phyloP scores from a whole-genome alignment of 1,140 invertebrate species.

The Thaumetopoea pityocampa region DNA sequence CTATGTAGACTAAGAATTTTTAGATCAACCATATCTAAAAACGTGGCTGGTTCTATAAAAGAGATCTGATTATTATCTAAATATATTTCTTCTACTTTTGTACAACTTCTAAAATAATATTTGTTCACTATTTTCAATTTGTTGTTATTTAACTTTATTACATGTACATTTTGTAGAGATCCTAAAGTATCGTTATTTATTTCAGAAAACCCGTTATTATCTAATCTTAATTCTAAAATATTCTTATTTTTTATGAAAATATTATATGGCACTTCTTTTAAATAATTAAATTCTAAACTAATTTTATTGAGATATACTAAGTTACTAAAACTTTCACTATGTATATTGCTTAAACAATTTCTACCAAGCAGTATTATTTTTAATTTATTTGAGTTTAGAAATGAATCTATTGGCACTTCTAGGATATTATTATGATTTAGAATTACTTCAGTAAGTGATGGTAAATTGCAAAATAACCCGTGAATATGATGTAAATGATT shows the following conservation, averaged over 20 bases:
- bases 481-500: slow-evolving; percentile 92
- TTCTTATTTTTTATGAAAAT: slow-evolving; percentile 63
- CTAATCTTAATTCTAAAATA: slow-evolving; percentile 61
- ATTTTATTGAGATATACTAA: slow-evolving; percentile 58
- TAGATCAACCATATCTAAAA: slow-evolving; percentile 44
- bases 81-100: slow-evolving; percentile 53
- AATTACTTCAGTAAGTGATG: slow-evolving; percentile 86
- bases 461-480: slow-evolving; percentile 87
- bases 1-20: slow-evolving; percentile 56
- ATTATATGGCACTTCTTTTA: slow-evolving; percentile 71
- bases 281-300: slow-evolving; percentile 66
- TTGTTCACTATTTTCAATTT: slow-evolving; percentile 51
- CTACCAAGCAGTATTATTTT: slow-evolving; percentile 62
- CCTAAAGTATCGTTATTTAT: slow-evolving; percentile 57
- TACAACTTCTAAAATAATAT: slow-evolving; percentile 44
- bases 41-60: slow-evolving; percentile 54
- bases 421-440: slow-evolving; percentile 93
- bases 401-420: slow-evolving; percentile 89
- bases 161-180: slow-evolving; percentile 42
- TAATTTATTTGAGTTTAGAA: slow-evolving; percentile 83
- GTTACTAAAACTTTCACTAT: slow-evolving; percentile 71
- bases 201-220: slow-evolving; percentile 67
- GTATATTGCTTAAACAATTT: slow-evolving; percentile 63
- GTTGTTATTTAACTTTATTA: slow-evolving; percentile 60
- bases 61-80: slow-evolving; percentile 61